Conservation (phyloP, 2,797 vertebrate species). For the Urocyon cinereoargenteus region DNA sequence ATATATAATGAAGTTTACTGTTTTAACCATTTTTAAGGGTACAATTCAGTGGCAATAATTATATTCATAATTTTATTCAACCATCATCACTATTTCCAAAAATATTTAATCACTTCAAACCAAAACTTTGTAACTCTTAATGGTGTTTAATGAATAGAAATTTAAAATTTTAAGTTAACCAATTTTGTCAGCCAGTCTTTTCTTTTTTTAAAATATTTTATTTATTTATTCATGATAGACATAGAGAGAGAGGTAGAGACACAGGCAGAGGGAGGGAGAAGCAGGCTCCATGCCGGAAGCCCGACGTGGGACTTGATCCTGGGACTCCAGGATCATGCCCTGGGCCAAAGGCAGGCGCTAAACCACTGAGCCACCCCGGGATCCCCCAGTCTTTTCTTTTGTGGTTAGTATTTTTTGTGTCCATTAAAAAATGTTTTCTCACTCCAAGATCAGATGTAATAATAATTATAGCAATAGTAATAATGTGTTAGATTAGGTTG, state of each 20-base stretch:
- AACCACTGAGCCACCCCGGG: no score
- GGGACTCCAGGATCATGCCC: no score
- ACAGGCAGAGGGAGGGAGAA: no score
- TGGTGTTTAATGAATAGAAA: slow-evolving; percentile 10
- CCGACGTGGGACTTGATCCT: no score
- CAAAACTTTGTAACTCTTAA: background rate
- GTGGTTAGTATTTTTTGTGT: background rate
- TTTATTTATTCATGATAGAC: no score
- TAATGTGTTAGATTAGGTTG: background rate
- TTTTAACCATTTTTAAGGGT: background rate
- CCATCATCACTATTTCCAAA: background rate
- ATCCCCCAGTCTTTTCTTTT: background rate
- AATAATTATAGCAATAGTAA: background rate
- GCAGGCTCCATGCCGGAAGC: no score
- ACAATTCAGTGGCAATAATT: background rate
- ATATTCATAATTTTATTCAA: background rate
- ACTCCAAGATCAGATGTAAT: background rate
- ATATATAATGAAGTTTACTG: background rate
- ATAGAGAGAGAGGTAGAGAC: no score
- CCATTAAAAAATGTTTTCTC: background rate
- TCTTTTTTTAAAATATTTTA: no score
- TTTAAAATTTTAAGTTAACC: background rate
- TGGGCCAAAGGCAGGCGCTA: background rate
- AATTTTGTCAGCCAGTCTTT: background rate
- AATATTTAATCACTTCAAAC: background rate